Evolutionary conservation across 2,797 vertebrate genomes (phyloP).

Genomic region (Oreortyx pictus): DNA sequence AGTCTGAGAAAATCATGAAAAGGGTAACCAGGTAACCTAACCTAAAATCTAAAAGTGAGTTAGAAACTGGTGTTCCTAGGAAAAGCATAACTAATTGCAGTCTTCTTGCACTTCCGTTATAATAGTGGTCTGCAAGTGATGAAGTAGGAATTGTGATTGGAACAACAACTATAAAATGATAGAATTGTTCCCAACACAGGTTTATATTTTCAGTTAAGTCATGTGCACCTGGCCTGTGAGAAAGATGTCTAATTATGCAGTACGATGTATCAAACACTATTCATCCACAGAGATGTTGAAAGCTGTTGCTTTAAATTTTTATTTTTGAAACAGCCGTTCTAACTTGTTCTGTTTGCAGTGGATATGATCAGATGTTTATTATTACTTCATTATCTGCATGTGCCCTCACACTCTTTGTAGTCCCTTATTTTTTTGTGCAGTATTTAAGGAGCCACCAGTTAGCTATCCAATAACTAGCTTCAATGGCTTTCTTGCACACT

Average conservation of each 20-base stretch:
- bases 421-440: background rate
- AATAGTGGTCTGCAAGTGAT: background rate
- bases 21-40: background rate
- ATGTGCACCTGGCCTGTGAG: background rate
- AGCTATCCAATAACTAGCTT: background rate
- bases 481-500: background rate
- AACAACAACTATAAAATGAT: background rate
- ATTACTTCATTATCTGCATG: accelerated
- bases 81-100: background rate
- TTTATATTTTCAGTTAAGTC: background rate
- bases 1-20: background rate
- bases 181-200: background rate
- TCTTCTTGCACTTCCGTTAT: no score
- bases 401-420: background rate
- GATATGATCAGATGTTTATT: background rate
- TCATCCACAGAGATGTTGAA: background rate
- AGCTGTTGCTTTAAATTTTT: background rate
- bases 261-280: background rate
- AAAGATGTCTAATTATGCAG: background rate
- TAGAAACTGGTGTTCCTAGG: background rate
- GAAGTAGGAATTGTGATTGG: background rate
- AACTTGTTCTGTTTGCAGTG: background rate
- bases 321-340: background rate
- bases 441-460: background rate
- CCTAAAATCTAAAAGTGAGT: background rate